Base-by-base conservation (phyloP, 2,113 vertebrate genomes). In the Myodes glareolus region DNA sequence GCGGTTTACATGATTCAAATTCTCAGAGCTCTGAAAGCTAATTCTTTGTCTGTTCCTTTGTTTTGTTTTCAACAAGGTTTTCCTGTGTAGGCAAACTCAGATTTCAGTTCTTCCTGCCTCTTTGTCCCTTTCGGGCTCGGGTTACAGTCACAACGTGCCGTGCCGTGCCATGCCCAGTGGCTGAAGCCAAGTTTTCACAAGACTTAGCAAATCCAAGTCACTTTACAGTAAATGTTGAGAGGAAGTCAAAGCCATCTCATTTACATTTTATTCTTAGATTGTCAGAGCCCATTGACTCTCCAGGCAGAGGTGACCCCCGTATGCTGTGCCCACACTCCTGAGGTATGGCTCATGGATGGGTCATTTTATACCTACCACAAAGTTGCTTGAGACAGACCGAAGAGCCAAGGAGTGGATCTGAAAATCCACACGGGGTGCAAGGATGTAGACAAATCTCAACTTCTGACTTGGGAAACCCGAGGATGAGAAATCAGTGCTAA, bases 201-300 rank as follows among this genome's bases (percentile, higher is more conserved):
- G 67, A 39, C 61, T 58, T 65, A 73, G 67, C 31, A 77, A 16
- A 68, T 21, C 23, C 42, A 52, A 10, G 36, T 91, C 58, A 65
- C 81, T 92, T 88, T 82, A 67, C 3, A 21, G 19, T 21, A 58
- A 25, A 42, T 88, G 31, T 42, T 50, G 87, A 42, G 81, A 92
- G 17, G 78, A 39, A 93, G 25, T 17, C 68, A 78, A 94, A n/a
- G n/a, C 19, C 67, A 58, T 58, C 73, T 87, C 19, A 29, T 78
- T 96, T 88, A 52, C 58, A 84, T 84, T 78, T 91, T 80, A 45
- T 94, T 58, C 39, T 85, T 75, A 89, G 86, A 72, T 42, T 88
- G 1, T n/a, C 1, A 33, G 45, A 88, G 39, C 45, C 80, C 11
- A 52, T 27, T 78, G 36, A 13, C 67, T 63, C 5, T 31, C 88